Evolutionary conservation across 2,113 vertebrate genomes (phyloP).

Genomic region (Centrocercus urophasianus): DNA sequence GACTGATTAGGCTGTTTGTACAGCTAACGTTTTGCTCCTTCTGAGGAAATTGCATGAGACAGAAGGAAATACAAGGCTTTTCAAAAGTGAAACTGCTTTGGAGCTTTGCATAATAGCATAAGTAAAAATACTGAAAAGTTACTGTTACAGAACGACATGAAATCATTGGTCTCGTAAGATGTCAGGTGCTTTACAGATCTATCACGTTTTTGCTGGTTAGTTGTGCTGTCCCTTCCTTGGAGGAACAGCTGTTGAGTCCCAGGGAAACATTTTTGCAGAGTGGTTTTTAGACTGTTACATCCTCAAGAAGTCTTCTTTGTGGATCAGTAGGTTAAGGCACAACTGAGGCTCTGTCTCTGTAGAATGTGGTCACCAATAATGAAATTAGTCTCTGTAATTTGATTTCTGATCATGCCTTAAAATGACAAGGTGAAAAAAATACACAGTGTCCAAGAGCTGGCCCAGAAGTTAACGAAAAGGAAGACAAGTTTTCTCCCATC

Average conservation of each 20-base stretch:
- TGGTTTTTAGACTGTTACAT: neutral
- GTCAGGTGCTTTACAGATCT: neutral
- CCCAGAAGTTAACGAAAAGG: neutral
- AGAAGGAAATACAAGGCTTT: neutral
- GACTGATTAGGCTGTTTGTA: neutral
- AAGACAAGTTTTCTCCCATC: neutral
- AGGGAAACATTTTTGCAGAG: neutral
- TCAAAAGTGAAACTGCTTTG: neutral
- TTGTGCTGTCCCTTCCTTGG: neutral
- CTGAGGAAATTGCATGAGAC: neutral
- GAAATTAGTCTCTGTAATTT: neutral
- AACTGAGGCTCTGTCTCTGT: neutral
- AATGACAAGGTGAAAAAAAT: neutral
- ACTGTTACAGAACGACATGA: neutral
- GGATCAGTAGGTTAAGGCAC: neutral
- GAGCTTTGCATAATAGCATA: neutral
- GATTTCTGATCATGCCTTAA: neutral
- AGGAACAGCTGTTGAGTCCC: no score
- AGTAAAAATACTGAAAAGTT: neutral
- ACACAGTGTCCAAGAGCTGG: fast-evolving
- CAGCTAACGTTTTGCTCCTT: neutral
- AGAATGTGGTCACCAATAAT: neutral
- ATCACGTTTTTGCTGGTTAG: neutral
- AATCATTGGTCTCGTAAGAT: neutral
- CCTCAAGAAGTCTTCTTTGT: neutral